These are phyloP conservation scores for Drosophila rellima DNA, from an alignment of 2,888 invertebrate genomes.

Conservation along the genomic window DNA sequence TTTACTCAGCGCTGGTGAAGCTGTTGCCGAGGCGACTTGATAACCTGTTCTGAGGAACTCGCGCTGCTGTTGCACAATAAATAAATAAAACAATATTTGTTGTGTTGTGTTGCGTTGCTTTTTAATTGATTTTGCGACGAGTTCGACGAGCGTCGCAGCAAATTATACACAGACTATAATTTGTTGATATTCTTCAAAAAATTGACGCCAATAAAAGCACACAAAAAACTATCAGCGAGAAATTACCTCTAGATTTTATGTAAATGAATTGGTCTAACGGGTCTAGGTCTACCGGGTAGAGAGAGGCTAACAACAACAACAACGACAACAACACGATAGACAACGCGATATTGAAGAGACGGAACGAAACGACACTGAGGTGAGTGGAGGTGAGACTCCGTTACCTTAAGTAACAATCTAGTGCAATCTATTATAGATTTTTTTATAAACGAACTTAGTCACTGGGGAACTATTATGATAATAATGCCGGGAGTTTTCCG, in stretches of 20 bases:
- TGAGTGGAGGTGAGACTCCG: constrained; percentile 7
- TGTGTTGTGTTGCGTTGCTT: constrained; percentile 62
- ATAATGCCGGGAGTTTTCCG: constrained; percentile 63
- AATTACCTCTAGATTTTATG: constrained; percentile 64
- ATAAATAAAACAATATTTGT: constrained; percentile 68
- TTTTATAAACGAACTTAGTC: constrained; percentile 38
- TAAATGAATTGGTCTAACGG: constrained; percentile 63
- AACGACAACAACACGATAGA: background rate
- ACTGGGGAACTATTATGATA: constrained; percentile 49
- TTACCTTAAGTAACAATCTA: constrained; percentile 35
- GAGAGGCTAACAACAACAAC: constrained; percentile 36
- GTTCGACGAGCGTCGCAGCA: constrained; percentile 59
- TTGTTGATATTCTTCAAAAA: constrained; percentile 66
- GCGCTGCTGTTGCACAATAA: constrained; percentile 71
- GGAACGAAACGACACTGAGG: constrained; percentile 2
- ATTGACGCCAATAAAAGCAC: constrained; percentile 68
- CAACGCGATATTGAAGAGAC: background rate
- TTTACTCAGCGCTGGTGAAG: constrained; percentile 33
- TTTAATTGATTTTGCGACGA: constrained; percentile 74
- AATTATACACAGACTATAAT: constrained; percentile 68
- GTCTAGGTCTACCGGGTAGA: constrained; percentile 47
- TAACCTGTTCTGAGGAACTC: constrained; percentile 72
- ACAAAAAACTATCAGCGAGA: constrained; percentile 32
- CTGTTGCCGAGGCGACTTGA: constrained; percentile 64
- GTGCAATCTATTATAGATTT: constrained; percentile 61